Evolutionary conservation across 2,888 invertebrate genomes (phyloP), one percentile per base, ranked within the genome.

Genomic region (Ormyrus nitidulus): DNA sequence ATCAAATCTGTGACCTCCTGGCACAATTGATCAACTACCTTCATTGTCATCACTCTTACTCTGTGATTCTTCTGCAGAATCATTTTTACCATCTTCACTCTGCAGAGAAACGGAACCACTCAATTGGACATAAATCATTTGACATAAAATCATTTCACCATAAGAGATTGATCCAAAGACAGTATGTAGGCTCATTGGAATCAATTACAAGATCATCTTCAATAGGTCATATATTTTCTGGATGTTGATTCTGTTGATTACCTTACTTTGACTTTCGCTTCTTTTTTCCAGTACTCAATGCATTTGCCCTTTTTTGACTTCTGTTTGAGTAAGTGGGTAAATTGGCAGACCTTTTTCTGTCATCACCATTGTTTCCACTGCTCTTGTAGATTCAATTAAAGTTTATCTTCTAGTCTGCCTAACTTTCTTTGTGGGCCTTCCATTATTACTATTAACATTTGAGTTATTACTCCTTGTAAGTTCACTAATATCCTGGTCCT

Each of bases 141-240:
- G 99, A 90, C 99, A 99, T 82, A 98, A 95, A 86, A 99, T 98
- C 99, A 99, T 99, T 91, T 99, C 99, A 69, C 99, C 99, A 19
- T 19, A 19, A 0, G 98, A 98, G 87, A 98, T 97, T 93, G 96
- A 92, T 98, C 97, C 19, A 99, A 51, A 98, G 93, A 91, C 99
- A 99, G 90, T 99, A 99, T 0, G 98, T 97, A 0, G 98, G 98
- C 90, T 99, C 99, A 90, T 99, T 98, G 0, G 98, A 98, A 91
- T 99, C 98, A 73, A 98, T 97, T 0, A 96, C 94, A 66, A 95
- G 93, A 80, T 96, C 95, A 85, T 95, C 95, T 85, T 96, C 96
- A 0, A 19, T 19, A 19, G 97, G 97, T 0, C 93, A 93, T 44
- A 97, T 96, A 81, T 97, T 96, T 79, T 97, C 96, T 72, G 95